Evolutionary conservation across 2,797 vertebrate genomes (phyloP), one percentile per base, ranked within the genome.

Genomic region (Psittacula echo): DNA sequence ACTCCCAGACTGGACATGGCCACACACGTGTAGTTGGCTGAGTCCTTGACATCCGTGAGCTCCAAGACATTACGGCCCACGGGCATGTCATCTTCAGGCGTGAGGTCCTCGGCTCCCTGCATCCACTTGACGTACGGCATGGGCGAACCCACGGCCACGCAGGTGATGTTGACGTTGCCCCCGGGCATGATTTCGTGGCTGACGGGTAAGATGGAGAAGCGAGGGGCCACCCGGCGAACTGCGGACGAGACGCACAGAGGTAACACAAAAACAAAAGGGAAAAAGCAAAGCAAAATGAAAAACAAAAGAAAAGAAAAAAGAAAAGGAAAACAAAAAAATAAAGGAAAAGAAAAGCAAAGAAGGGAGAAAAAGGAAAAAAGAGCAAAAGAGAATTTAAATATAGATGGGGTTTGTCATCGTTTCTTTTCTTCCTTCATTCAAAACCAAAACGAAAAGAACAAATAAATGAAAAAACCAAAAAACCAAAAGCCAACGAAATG

Each of bases 41-140:
- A 99, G 96, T 99, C 99, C 73, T 99, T 99, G 89, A 99, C 98
- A 7, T 99, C 98, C 17, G 98, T 99, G 97, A 99, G 98, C 90
- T 99, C 99, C 65, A 99, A 98, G 83, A 99, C 99, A 5, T 99
- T 99, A 67, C 99, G 98, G 72, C 99, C 99, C 94, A 99, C 99
- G 0, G 99, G 99, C 99, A 99, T 99, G 98, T 99, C 99, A n/a
- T 99, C 99, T 94, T 99, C 99, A 0, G 99, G 99, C 0, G 99
- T 99, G 97, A 99, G 97, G 96, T 99, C 99, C 97, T 99, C 99
- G 0, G 99, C 98, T 92, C 99, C 99, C 94, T 99, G 98, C 99
- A 99, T 99, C 99, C 99, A 99, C 97, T 99, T 99, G 96, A 99
- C 99, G 54, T 99, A 99, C 4, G 99, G 99, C 99, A 99, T 99